Percentiles rank a stretch among this genome's conserved stretches.
phyloP scores from a whole-genome alignment of 2,888 invertebrate species.

The Epicampocera succincta region DNA sequence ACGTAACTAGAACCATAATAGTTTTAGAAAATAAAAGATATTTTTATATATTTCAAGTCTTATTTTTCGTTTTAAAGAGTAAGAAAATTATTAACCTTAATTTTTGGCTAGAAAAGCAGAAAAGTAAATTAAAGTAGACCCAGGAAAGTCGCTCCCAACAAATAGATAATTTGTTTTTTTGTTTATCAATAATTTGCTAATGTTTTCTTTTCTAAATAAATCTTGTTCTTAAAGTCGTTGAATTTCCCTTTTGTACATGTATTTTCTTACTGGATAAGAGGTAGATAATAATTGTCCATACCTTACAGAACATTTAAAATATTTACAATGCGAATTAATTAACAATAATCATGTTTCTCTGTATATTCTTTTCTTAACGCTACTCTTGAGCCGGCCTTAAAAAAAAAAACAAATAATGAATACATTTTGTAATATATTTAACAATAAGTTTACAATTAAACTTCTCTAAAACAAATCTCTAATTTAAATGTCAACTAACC shows the following conservation, averaged over 20 bases:
- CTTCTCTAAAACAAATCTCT: conserved; percentile 47
- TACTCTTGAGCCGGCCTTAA: conserved; percentile 79
- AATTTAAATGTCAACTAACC: conserved; percentile 30
- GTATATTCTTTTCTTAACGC: conserved; percentile 72
- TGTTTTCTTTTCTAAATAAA: conserved; percentile 1
- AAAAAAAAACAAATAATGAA: conserved; percentile 46
- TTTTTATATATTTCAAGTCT: no score
- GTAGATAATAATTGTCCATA: conserved; percentile 26
- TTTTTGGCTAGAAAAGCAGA: no score
- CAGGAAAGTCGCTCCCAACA: no score
- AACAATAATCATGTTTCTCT: conserved; percentile 53
- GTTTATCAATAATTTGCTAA: conserved; percentile 6
- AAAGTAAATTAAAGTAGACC: no score
- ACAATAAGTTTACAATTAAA: conserved; percentile 71
- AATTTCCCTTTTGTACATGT: conserved; percentile 29
- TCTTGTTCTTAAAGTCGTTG: conserved; percentile 1
- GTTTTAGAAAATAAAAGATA: no score
- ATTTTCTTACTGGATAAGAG: conserved; percentile 37
- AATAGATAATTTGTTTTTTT: neutral
- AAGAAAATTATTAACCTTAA: no score
- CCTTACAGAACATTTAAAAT: conserved; percentile 5
- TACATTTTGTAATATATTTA: conserved; percentile 11
- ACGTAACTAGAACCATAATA: no score
- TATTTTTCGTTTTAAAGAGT: no score
- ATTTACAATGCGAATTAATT: conserved; percentile 35